phyloP scores from a whole-genome alignment of 2,797 vertebrate genomes.

The Crypturellus tataupa region DNA sequence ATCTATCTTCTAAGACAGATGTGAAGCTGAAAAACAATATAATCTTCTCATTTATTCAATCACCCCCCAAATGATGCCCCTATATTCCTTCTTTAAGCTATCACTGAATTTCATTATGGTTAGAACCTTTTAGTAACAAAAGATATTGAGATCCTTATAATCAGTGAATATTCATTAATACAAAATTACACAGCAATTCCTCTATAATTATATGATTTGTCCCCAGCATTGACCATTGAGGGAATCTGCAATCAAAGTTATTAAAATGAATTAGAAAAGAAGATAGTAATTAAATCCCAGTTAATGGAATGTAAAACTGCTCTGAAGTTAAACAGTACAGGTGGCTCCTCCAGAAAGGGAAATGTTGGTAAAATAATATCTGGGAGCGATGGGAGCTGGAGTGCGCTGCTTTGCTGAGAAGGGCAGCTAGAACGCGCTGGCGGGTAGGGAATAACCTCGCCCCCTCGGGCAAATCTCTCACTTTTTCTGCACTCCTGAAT shows the following conservation, averaged over 20 bases:
- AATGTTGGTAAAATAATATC: not conserved
- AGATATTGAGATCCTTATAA: not conserved
- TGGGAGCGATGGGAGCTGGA: not conserved
- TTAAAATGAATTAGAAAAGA: conserved; percentile 42
- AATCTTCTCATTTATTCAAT: not conserved
- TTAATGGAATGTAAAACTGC: conserved; percentile 7
- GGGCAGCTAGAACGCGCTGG: not conserved
- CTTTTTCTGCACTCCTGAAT: not conserved
- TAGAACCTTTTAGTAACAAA: conserved; percentile 32
- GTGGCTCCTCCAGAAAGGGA: not conserved
- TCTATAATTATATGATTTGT: conserved; percentile 19
- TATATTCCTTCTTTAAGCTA: not conserved
- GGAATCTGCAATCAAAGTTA: conserved; percentile 66
- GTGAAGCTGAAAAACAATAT: not conserved
- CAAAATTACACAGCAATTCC: not conserved
- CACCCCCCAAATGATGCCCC: not conserved
- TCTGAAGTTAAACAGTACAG: not conserved
- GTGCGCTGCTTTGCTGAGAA: not conserved
- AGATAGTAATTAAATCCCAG: conserved; percentile 20
- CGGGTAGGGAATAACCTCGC: not conserved
- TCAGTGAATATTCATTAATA: conserved; percentile 24
- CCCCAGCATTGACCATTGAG: conserved; percentile 42
- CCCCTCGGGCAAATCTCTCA: not conserved
- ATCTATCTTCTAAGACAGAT: not conserved
- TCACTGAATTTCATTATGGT: not conserved